These are phyloP conservation scores for Martes martes DNA, from an alignment of 2,113 vertebrate genomes.

Conservation along the genomic window DNA sequence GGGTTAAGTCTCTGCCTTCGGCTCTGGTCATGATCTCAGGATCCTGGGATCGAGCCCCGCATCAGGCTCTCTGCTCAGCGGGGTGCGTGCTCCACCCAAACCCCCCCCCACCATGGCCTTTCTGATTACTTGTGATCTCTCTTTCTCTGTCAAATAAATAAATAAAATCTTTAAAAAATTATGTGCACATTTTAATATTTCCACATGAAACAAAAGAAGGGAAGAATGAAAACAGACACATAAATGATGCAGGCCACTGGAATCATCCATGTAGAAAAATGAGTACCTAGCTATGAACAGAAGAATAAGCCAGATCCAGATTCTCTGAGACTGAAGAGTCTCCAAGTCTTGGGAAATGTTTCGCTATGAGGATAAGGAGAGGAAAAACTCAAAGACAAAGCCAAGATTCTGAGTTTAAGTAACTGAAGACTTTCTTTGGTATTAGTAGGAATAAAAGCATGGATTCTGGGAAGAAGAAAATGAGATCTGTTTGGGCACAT, in stretches of 20 bases:
- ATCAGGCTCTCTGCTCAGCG: too few relatives aligned
- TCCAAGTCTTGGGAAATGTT: background rate
- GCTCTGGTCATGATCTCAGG: too few relatives aligned
- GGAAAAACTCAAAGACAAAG: background rate
- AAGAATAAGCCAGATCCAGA: background rate
- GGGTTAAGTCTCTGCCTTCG: too few relatives aligned
- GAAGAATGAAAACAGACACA: background rate
- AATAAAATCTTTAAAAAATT: background rate
- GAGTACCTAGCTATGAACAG: background rate
- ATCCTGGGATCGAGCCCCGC: too few relatives aligned
- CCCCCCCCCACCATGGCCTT: too few relatives aligned
- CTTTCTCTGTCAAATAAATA: too few relatives aligned
- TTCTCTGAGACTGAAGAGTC: background rate
- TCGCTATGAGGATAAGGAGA: background rate
- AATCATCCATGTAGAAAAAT: background rate
- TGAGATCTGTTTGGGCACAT: background rate
- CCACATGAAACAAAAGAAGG: background rate
- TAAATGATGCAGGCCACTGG: background rate
- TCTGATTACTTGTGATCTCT: too few relatives aligned
- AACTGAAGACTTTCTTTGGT: background rate
- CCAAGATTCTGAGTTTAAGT: background rate
- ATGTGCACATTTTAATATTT: background rate
- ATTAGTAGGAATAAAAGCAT: background rate
- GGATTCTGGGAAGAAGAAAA: background rate
- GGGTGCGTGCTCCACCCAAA: too few relatives aligned